A percentile compares a stretch with the other conserved stretches of the same genome.
phyloP scores from a whole-genome alignment of 2,113 vertebrate species.

The Vombatus ursinus region DNA sequence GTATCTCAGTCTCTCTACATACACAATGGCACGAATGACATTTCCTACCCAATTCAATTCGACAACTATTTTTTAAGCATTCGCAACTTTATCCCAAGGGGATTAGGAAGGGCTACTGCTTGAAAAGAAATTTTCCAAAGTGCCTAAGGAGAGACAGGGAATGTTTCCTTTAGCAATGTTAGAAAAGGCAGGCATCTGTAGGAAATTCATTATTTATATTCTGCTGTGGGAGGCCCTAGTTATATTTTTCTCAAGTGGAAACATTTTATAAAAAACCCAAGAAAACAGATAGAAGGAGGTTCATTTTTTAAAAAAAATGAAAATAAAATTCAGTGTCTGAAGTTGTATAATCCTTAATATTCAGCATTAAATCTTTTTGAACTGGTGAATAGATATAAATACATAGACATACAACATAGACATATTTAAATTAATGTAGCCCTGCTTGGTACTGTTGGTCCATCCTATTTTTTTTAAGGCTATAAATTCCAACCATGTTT shows the following conservation, averaged over 20 bases:
- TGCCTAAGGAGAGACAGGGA: neutral
- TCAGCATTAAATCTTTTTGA: constrained; percentile 54
- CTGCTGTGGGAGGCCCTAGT: constrained; percentile 31
- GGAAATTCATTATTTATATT: constrained; percentile 46
- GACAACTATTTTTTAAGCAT: neutral
- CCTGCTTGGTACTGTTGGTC: constrained; percentile 61
- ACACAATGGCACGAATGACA: neutral
- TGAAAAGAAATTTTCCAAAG: neutral
- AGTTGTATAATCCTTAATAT: constrained; percentile 56
- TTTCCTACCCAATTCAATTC: neutral
- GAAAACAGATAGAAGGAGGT: constrained; percentile 70
- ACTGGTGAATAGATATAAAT: constrained; percentile 28
- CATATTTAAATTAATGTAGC: constrained; percentile 59
- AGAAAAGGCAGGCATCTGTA: neutral
- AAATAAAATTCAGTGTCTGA: constrained; percentile 69
- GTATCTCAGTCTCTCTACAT: neutral
- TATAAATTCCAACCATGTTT: constrained; percentile 96
- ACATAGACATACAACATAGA: neutral
- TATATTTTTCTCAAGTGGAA: constrained; percentile 57
- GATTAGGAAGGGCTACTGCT: neutral
- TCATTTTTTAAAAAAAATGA: constrained; percentile 73
- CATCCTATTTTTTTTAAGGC: constrained; percentile 79
- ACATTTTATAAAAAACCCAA: constrained; percentile 65
- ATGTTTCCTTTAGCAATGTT: rapidly evolving
- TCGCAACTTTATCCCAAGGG: neutral